Evolutionary conservation across 2,888 invertebrate species (phyloP).

Genomic region (Trissoscelio sp.): DNA sequence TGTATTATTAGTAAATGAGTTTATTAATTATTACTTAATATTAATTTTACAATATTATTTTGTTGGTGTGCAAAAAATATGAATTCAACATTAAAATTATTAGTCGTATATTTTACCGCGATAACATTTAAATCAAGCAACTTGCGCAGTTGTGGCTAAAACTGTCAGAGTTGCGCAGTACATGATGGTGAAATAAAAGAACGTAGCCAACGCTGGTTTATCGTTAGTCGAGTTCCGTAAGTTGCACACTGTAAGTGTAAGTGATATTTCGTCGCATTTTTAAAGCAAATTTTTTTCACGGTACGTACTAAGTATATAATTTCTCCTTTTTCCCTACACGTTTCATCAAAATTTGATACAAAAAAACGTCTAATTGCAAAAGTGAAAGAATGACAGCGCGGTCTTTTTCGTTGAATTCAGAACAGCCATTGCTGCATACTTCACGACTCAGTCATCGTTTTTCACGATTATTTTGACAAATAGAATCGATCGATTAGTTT

Average conservation of each 20-base stretch:
- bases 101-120: too few species aligned
- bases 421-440: conserved; percentile 63
- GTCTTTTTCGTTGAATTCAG: conserved; percentile 38
- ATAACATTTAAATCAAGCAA: background rate
- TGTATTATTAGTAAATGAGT: too few species aligned
- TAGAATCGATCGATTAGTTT: background rate
- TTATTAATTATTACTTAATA: too few species aligned
- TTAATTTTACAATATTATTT: too few species aligned
- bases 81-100: too few species aligned
- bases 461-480: conserved; percentile 36
- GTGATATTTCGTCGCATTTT: conserved; percentile 31
- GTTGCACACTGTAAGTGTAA: conserved; percentile 20
- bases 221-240: conserved; percentile 41
- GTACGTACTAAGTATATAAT: too few species aligned
- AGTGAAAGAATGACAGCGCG: conserved; percentile 53
- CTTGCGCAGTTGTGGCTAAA: conserved; percentile 1
- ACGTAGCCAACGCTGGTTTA: conserved; percentile 24
- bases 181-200: conserved; percentile 38
- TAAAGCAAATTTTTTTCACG: conserved; percentile 21
- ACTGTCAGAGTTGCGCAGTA: background rate
- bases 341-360: too few species aligned
- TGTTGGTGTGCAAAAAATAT: too few species aligned
- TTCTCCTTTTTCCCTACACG: too few species aligned
- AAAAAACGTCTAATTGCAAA: too few species aligned
- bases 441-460: conserved; percentile 38